Conservation (phyloP, 2,113 vertebrate species). For the Ptilonorhynchus violaceus region DNA sequence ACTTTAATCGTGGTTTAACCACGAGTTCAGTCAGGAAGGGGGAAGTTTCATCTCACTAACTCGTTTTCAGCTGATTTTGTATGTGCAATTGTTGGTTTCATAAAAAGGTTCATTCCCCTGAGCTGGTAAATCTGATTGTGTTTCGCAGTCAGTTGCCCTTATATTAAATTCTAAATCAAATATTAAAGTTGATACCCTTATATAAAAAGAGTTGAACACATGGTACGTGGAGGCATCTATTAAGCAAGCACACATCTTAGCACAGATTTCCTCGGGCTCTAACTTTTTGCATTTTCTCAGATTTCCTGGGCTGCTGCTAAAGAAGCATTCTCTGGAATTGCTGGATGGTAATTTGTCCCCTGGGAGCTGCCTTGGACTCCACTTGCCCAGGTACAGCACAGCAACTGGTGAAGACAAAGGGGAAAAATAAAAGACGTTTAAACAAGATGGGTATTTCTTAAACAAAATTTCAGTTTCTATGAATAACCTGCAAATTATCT, state of each 20-base stretch:
- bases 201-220: background rate
- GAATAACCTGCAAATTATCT: background rate
- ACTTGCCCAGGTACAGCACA: background rate
- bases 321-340: background rate
- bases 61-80: slow-evolving; percentile 6
- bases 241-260: background rate
- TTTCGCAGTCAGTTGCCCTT: background rate
- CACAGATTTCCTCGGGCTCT: background rate
- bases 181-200: background rate
- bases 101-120: slow-evolving; percentile 1
- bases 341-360: background rate
- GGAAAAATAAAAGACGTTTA: background rate
- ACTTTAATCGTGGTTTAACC: background rate
- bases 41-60: background rate
- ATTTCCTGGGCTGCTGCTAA: background rate
- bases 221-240: background rate
- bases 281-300: background rate
- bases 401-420: background rate
- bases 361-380: background rate
- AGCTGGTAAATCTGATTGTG: background rate
- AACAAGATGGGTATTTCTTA: background rate
- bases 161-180: slow-evolving; percentile 3
- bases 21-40: background rate
- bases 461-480: background rate
- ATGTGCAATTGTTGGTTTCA: background rate